Evolutionary conservation across 2,113 vertebrate genomes (phyloP).

Genomic region (Gallinago paraguaiae): DNA sequence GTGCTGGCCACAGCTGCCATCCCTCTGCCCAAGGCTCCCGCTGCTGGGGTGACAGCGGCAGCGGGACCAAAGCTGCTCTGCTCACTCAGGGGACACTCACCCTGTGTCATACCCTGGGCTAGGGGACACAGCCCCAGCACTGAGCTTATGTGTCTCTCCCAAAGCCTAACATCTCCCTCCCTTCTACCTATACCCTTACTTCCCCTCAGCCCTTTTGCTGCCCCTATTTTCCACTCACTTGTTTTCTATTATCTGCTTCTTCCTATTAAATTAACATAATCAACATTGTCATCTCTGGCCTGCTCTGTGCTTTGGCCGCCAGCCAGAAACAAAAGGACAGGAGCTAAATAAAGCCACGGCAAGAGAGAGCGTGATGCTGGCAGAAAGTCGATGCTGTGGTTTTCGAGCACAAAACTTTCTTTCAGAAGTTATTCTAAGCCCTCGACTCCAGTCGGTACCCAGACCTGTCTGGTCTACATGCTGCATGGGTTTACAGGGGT

Average conservation of each 20-base stretch:
- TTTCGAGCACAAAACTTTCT: neutral
- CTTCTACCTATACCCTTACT: neutral
- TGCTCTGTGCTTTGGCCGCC: neutral
- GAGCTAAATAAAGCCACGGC: neutral
- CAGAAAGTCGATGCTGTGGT: neutral
- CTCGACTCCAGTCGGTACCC: neutral
- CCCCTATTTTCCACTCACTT: neutral
- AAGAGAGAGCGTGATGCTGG: neutral
- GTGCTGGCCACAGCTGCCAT: neutral
- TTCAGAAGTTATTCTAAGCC: neutral
- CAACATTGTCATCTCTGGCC: neutral
- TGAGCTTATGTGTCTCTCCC: neutral
- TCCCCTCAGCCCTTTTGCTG: neutral
- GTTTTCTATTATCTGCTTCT: slow-evolving; percentile 5
- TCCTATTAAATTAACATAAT: slow-evolving; percentile 37
- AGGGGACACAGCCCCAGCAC: neutral
- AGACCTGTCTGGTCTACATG: neutral
- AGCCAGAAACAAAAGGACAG: neutral
- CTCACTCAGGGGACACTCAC: neutral
- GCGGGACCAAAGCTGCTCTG: neutral
- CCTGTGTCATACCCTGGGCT: rapidly evolving
- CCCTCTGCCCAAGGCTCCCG: neutral
- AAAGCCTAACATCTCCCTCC: neutral
- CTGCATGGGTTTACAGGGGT: neutral
- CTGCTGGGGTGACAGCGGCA: neutral